A percentile compares a stretch with the other conserved stretches of the same genome.
Evolutionary conservation across 2,888 invertebrate species (phyloP).

Genomic region (Metallyticus violacea): DNA sequence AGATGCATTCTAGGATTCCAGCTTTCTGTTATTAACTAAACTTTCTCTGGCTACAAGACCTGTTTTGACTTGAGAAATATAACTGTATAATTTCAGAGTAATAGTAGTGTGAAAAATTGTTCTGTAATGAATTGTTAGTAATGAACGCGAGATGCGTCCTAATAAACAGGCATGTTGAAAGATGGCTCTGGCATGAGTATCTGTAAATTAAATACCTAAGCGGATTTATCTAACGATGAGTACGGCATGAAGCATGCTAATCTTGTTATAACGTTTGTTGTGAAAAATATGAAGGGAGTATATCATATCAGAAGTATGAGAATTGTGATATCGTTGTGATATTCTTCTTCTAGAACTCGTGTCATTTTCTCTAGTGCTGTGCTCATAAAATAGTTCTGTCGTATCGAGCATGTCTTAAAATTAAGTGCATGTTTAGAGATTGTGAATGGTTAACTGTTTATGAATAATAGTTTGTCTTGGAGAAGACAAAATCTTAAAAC

Average conservation of each 20-base stretch:
- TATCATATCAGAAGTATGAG: too few species aligned
- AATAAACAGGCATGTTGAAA: too few species aligned
- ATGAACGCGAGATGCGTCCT: not conserved
- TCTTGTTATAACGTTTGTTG: not conserved
- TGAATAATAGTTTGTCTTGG: too few species aligned
- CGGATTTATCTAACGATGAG: too few species aligned
- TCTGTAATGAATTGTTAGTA: not conserved
- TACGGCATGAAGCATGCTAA: not conserved
- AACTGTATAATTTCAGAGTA: not conserved
- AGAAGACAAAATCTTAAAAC: too few species aligned
- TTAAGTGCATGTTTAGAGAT: not conserved
- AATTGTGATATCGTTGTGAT: not conserved
- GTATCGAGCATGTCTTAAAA: not conserved
- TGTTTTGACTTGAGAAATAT: not conserved
- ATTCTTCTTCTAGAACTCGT: not conserved
- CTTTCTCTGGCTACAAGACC: too few species aligned
- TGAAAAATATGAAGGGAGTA: too few species aligned
- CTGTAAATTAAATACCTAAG: not conserved
- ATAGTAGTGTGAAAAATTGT: not conserved
- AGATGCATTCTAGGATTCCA: not conserved
- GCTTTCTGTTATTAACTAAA: not conserved
- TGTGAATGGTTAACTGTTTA: not conserved
- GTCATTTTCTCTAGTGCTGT: not conserved
- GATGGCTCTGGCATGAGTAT: not conserved
- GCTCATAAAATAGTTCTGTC: not conserved